Evolutionary conservation across 2,888 invertebrate genomes (phyloP).

Genomic region (Scaptomyza cyrtandrae): DNA sequence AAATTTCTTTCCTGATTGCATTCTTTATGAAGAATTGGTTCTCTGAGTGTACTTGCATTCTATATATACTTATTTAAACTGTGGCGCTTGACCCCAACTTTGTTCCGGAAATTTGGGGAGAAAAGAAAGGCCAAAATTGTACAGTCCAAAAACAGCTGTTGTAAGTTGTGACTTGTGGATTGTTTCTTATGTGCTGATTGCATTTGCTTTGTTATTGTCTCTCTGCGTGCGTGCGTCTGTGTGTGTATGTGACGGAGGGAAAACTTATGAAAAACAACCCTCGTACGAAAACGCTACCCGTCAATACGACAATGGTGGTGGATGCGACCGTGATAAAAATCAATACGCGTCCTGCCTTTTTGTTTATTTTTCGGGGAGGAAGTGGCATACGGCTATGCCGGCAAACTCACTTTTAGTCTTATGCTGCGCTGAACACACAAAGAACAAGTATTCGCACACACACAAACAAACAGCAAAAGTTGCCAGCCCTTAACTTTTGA

Average conservation of each 20-base stretch:
- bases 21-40: too few relatives aligned
- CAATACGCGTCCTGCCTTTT: conserved; percentile 48
- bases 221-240: conserved; percentile 15
- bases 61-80: conserved; percentile 2
- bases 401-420: conserved; percentile 44
- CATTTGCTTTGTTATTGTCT: conserved; percentile 57
- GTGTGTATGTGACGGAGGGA: conserved; percentile 23
- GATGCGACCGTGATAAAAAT: conserved; percentile 64
- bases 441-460: conserved; percentile 14
- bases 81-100: conserved; percentile 11
- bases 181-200: conserved; percentile 59
- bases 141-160: conserved; percentile 64
- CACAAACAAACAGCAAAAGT: conserved; percentile 37
- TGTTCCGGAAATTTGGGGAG: conserved; percentile 2
- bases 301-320: conserved; percentile 41
- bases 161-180: conserved; percentile 39
- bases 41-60: not conserved
- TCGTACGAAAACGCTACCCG: conserved; percentile 25
- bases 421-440: conserved; percentile 51
- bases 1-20: too few relatives aligned
- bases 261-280: conserved; percentile 72
- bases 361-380: conserved; percentile 23
- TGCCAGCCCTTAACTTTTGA: conserved; percentile 13
- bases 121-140: conserved; percentile 11
- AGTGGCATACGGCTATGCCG: conserved; percentile 29